Evolutionary conservation across 2,113 vertebrate species (phyloP), one percentile per base, ranked within the genome.

Genomic region (Zapus hudsonius): DNA sequence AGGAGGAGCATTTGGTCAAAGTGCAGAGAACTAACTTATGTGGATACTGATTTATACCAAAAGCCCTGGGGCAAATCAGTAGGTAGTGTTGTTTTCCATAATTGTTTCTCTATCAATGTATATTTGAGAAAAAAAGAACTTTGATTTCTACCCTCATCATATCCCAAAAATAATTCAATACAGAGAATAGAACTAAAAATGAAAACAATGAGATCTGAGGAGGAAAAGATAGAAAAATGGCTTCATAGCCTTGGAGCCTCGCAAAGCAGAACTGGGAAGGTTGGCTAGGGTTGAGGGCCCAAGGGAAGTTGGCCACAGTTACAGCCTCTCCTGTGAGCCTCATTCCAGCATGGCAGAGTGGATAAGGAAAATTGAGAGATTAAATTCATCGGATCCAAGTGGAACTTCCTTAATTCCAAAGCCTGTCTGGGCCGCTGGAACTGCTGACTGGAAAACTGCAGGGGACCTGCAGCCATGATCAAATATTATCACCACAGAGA

Each of bases 341-440:
- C 78, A 90, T 87, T 75, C 55, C n/a, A 38, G 67, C 67, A 2
- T 57, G 52, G 72, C 82, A 84, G 73, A 84, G 80, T 73, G 87
- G 55, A 73, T 1, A 59, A 67, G 61, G 67, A 59, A 87, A 92
- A 88, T 5, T 31, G 93, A 90, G 67, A 81, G 89, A 75, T 75
- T 78, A 44, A 73, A 89, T 57, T 83, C 70, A 63, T 12, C 1
- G 19, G 63, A 55, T 73, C 67, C 76, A 85, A 69, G 13, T 57
- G 70, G 11, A 84, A 42, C 22, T 76, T 90, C 40, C 64, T 85
- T 59, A 47, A 33, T 79, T 84, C 47, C 64, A 47, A 84, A 90
- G 44, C 20, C 19, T 16, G 61, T 52, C 44, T 40, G 13, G 19
- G 17, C 31, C 33, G 59, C n/a, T 47, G 42, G 38, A 91, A 78